Base-by-base conservation (phyloP, 2,888 invertebrate genomes). In the Omphaloscelis lunosa region DNA sequence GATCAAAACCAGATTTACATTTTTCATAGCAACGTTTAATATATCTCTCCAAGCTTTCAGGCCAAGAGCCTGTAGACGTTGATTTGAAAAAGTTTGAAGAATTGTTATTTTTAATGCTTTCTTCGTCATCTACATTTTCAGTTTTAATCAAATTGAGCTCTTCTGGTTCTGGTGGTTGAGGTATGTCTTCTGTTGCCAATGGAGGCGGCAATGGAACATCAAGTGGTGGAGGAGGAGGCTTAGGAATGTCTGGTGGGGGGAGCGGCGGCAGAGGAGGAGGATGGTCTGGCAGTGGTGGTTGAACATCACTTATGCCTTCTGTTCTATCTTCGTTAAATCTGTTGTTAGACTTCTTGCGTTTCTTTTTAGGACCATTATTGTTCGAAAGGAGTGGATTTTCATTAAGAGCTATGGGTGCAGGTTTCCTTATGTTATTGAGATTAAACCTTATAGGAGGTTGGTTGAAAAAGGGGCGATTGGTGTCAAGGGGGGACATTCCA, bases 1-100 rank as follows among this genome's bases (percentile, higher is more conserved):
- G 98, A 93, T 99, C 99, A 88, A 98, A 97, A 80, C 97, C 97
- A 23, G 98, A 98, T 90, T 98, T 98, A 92, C 99, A 99, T 94
- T 99, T 98, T 67, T 98, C 98, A 96, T 99, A 99, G 92, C 99
- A 99, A 84, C 98, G 97, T 91, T 98, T 98, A 27, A 99, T 99
- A 95, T 99, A 99, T 89, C 98, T 97, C 93, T 98, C 98, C 67
- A 98, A 95, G 86, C 98, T 98, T 83, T 98, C 98, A 2, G 98
- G 98, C 98, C 98, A 98, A 70, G 97, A 97, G 86, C 98, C 98
- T 83, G 94, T 92, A 86, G 91, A 92, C 80, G 93, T 92, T 56
- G 95, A 93, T 86, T 94, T 93, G 62, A 96, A 90, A 83, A 96
- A 91, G 80, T 92, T 93, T 80, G 93, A 90, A 85, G 94, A 91